Evolutionary conservation across 2,888 invertebrate genomes (phyloP).

Genomic region (Rapana venosa): DNA sequence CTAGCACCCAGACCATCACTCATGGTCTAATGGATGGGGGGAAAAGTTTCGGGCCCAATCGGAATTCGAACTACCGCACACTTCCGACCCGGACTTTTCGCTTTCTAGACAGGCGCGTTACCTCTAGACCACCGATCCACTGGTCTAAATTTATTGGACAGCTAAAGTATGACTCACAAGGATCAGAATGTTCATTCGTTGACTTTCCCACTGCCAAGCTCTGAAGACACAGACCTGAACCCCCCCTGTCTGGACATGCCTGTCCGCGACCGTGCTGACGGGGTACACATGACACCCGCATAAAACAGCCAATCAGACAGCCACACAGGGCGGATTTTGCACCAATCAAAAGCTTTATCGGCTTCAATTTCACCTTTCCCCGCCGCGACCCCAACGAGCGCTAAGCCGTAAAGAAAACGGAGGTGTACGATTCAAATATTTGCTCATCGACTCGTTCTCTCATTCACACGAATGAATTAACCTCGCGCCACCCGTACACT

Average conservation of each 20-base stretch:
- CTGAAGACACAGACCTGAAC: not conserved
- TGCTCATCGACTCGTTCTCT: constrained; percentile 14
- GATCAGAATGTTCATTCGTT: constrained; percentile 13
- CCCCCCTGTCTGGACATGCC: not conserved
- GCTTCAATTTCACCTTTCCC: constrained; percentile 21
- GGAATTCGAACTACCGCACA: too few species aligned
- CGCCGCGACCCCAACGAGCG: not conserved
- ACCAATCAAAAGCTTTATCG: constrained; percentile 30
- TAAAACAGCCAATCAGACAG: not conserved
- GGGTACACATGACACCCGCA: not conserved
- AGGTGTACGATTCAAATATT: constrained; percentile 31
- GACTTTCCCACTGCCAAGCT: not conserved
- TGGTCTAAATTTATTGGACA: not conserved
- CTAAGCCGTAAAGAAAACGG: constrained; percentile 34
- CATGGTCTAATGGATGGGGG: too few species aligned
- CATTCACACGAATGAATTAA: constrained; percentile 38
- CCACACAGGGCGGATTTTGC: constrained; percentile 17
- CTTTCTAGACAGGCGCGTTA: too few species aligned
- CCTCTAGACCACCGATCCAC: too few species aligned
- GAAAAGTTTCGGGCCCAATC: too few species aligned
- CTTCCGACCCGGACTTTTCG: too few species aligned
- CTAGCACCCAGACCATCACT: too few species aligned
- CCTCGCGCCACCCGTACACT: constrained; percentile 14
- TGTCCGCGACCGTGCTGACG: not conserved
- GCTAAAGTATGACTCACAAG: not conserved